These are phyloP conservation scores for Papilio protenor DNA, from an alignment of 2,888 invertebrate species.

Conservation along the genomic window DNA sequence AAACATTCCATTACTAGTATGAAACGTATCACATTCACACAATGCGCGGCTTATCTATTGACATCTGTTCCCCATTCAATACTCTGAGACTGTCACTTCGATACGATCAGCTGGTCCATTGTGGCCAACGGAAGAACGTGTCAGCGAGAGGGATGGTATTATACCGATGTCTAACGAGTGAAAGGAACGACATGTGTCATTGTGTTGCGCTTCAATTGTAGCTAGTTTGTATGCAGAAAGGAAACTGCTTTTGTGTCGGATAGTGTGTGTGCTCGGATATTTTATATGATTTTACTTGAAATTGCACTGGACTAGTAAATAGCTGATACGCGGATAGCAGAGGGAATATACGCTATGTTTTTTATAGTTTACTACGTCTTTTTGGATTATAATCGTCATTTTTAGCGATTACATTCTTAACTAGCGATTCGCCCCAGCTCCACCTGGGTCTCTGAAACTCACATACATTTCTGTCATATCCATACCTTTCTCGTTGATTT, in stretches of 20 bases:
- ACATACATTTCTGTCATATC: neutral
- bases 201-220: constrained; percentile 76
- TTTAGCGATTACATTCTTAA: no score
- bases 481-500: neutral
- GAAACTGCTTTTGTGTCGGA: constrained; percentile 68
- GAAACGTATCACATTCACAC: constrained; percentile 18
- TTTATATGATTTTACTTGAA: neutral
- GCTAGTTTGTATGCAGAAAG: constrained; percentile 74
- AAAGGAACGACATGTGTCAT: constrained; percentile 73
- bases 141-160: constrained; percentile 74
- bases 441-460: no score
- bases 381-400: neutral
- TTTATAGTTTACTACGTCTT: neutral
- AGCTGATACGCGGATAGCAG: neutral
- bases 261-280: constrained; percentile 52
- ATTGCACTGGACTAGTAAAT: neutral
- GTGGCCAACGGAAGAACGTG: constrained; percentile 75
- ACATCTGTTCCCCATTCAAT: constrained; percentile 54
- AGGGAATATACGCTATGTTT: neutral
- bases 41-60: constrained; percentile 32
- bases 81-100: constrained; percentile 61
- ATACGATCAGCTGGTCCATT: constrained; percentile 64
- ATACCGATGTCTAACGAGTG: constrained; percentile 68
- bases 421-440: no score
- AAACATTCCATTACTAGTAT: constrained; percentile 4